These are phyloP conservation scores for Vireo griseus DNA, from an alignment of 2,797 vertebrate species.

Conservation along the genomic window DNA sequence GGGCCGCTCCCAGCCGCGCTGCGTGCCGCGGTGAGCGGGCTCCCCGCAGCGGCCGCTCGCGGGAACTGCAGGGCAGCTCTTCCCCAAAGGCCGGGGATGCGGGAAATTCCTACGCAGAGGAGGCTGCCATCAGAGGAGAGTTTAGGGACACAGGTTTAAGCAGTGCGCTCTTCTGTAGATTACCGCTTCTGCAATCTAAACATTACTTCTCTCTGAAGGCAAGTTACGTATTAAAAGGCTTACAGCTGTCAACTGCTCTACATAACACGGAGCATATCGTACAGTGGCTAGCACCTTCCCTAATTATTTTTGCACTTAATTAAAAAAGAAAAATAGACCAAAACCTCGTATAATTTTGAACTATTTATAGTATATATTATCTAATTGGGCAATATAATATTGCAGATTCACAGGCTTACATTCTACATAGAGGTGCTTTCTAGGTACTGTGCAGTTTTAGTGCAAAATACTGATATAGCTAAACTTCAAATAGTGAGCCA, in stretches of 20 bases:
- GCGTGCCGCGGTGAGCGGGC: neutral
- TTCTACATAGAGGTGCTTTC: neutral
- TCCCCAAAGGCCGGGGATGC: rapidly evolving
- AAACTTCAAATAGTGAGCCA: neutral
- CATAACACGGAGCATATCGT: rapidly evolving
- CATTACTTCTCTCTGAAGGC: neutral
- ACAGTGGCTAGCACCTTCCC: too few species aligned
- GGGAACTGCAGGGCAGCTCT: neutral
- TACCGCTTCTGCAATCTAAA: neutral
- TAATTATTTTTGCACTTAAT: neutral
- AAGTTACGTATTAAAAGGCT: neutral
- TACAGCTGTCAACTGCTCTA: neutral
- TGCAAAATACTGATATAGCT: neutral
- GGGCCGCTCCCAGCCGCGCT: neutral
- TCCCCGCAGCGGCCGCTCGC: neutral
- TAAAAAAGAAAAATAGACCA: rapidly evolving
- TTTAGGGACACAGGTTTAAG: rapidly evolving
- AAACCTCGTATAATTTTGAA: neutral
- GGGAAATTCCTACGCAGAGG: rapidly evolving
- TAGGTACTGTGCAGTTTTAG: neutral
- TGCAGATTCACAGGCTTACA: neutral
- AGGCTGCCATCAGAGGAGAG: rapidly evolving
- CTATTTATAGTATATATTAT: neutral
- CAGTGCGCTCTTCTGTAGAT: neutral
- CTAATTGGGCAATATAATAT: neutral